Evolutionary conservation across 2,113 vertebrate species (phyloP), one percentile per base, ranked within the genome.

Genomic region (Machaerirhynchus nigripectus): DNA sequence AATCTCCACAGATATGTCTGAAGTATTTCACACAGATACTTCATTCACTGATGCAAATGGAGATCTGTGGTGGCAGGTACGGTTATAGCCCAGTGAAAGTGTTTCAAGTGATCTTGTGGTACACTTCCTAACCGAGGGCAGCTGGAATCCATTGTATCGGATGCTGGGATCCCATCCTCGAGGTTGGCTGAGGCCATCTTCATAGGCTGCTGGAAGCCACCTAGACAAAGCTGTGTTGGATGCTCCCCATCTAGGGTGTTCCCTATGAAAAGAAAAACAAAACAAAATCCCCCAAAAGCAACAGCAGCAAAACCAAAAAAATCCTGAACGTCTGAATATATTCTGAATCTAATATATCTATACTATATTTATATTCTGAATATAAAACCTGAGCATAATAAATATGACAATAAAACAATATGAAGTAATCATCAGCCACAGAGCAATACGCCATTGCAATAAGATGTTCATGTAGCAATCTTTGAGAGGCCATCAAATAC

Each of bases 201-300:
- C 99, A 5, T 99, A 99, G 90, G 96, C 91, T 27, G 99, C 98
- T 68, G 99, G 98, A 83, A 99, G 99, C 99, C 99, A 99, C 79
- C 99, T 98, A 69, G 98, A 97, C 95, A 99, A 97, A 50, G 98
- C 97, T 0, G 87, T 98, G 95, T 99, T 99, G 95, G 99, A 98
- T 86, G 99, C 98, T 67, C 99, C 99, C 99, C 99, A 99, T 46
- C 97, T 93, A 91, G 99, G 98, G 90, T 99, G 98, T 64, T 98
- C 96, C 93, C 99, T 99, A 94, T 12, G 84, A 61, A 89, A 91
- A 90, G 19, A 22, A 86, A 90, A 55, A 84, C 42, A 53, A 55
- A 35, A 27, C 33, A 23, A 56, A 2, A 44, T n/a, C 5, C 2
- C 6, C 7, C 4, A 6, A 61, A 57, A n/a, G 8, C 10, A 86